Evolutionary conservation across 2,888 invertebrate species (phyloP).

Genomic region (Tillus elongatus): DNA sequence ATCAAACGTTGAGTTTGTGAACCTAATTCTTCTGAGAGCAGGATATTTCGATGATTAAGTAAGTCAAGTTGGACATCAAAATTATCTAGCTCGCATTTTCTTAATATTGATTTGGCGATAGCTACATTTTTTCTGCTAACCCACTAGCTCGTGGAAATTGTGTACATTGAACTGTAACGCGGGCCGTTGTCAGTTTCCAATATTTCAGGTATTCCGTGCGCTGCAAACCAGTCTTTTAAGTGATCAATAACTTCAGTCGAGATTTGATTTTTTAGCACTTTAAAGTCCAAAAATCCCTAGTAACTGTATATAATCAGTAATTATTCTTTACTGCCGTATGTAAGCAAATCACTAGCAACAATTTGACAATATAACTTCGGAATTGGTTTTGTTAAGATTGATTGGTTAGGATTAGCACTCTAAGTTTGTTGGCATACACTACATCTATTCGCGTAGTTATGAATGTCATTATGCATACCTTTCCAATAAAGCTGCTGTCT

Average conservation of each 20-base stretch:
- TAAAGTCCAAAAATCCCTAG: slow-evolving; percentile 6
- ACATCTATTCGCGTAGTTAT: slow-evolving; percentile 4
- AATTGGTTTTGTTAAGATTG: no score
- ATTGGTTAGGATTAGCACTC: no score
- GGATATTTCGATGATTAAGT: slow-evolving; percentile 6
- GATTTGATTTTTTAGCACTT: slow-evolving; percentile 11
- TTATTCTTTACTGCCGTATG: slow-evolving; percentile 6
- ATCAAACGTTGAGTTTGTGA: slow-evolving; percentile 12
- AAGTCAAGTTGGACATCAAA: slow-evolving; percentile 7
- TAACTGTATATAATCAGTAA: slow-evolving; percentile 9
- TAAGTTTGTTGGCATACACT: slow-evolving; percentile 1
- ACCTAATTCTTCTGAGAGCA: slow-evolving; percentile 2
- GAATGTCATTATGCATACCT: slow-evolving; percentile 8
- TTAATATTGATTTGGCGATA: no score
- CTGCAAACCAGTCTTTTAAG: slow-evolving; percentile 14
- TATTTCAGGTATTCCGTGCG: slow-evolving; percentile 15
- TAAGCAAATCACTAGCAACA: no score
- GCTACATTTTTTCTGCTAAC: background rate
- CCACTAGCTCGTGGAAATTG: background rate
- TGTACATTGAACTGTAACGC: slow-evolving; percentile 11
- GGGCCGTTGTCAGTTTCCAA: slow-evolving; percentile 15
- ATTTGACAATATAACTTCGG: no score
- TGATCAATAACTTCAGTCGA: slow-evolving; percentile 10
- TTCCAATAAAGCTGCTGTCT: slow-evolving; percentile 10
- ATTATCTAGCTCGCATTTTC: background rate